These are phyloP conservation scores for Rotaria macrura DNA, from an alignment of 2,888 invertebrate genomes.

Conservation along the genomic window DNA sequence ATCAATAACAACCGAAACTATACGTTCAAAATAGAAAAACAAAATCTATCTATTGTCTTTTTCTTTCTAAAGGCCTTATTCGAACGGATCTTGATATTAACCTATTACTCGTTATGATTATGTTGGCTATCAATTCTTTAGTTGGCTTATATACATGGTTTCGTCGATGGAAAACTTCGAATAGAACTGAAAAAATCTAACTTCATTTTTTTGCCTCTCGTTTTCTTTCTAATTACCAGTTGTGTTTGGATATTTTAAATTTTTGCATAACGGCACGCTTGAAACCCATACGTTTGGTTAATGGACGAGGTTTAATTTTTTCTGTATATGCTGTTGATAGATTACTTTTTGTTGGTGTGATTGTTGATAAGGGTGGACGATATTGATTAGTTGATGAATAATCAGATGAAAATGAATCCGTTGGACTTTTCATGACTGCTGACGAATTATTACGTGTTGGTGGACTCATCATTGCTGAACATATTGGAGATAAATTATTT, in stretches of 20 bases:
- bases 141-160: background rate
- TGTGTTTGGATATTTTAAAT: background rate
- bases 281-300: background rate
- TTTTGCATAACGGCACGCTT: slow-evolving; percentile 10
- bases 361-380: background rate
- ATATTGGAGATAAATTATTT: background rate
- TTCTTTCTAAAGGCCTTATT: background rate
- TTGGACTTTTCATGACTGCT: background rate
- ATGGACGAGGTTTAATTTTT: background rate
- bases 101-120: background rate
- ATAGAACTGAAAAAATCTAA: background rate
- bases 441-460: background rate
- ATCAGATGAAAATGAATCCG: background rate
- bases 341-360: slow-evolving; percentile 28
- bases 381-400: background rate
- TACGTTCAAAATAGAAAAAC: too few relatives aligned
- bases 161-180: background rate
- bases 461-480: background rate
- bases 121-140: background rate
- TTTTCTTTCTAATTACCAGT: too few relatives aligned
- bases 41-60: background rate
- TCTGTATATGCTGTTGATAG: background rate
- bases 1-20: too few relatives aligned
- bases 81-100: background rate
- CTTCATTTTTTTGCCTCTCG: background rate